Percentiles rank a stretch among this genome's conserved stretches.
These are phyloP conservation scores for Dasysyrphus albostriatus DNA, from an alignment of 2,888 invertebrate species.

Conservation along the genomic window DNA sequence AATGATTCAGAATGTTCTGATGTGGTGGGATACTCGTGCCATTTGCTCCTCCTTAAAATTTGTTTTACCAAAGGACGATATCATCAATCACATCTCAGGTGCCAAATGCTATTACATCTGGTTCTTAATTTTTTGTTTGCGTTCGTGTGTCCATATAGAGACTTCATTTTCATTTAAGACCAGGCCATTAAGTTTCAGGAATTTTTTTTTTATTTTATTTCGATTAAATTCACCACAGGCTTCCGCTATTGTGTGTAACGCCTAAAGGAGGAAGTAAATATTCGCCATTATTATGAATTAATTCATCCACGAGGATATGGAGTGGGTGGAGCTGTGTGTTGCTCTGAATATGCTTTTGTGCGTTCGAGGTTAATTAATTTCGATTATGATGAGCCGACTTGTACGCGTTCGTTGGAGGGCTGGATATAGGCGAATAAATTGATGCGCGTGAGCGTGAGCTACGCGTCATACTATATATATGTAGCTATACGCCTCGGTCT, in stretches of 20 bases:
- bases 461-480: background rate
- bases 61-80: background rate
- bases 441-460: background rate
- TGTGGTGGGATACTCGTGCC: background rate
- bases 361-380: slow-evolving; percentile 29
- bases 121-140: background rate
- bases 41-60: background rate
- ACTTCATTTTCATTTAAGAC: background rate
- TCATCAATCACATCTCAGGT: slow-evolving; percentile 63
- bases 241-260: background rate
- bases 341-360: slow-evolving; percentile 16
- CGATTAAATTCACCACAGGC: slow-evolving; percentile 31
- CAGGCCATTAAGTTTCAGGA: slow-evolving; percentile 19
- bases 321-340: background rate
- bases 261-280: slow-evolving; percentile 6
- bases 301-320: slow-evolving; percentile 3
- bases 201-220: slow-evolving; percentile 25
- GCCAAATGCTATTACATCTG: slow-evolving; percentile 52
- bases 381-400: slow-evolving; percentile 10
- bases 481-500: background rate
- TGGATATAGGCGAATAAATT: slow-evolving; percentile 9
- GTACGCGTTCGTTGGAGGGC: background rate
- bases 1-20: background rate
- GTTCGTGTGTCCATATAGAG: background rate
- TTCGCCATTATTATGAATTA: slow-evolving; percentile 30